Base-by-base conservation (phyloP, 1,140 invertebrate genomes). In the Acromyrmex charruanus region DNA sequence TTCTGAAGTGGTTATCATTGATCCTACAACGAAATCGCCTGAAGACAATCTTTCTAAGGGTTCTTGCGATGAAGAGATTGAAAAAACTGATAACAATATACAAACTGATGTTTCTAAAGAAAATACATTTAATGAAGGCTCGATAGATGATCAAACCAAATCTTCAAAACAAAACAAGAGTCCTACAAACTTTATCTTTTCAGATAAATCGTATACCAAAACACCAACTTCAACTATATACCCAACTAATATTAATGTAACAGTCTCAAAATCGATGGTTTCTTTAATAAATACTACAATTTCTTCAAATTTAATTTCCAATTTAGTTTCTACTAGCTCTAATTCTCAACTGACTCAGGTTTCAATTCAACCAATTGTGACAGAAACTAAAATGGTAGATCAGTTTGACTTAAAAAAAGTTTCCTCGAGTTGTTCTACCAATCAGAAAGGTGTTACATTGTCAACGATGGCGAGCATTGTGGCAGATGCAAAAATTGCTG, bases 1-100 rank as follows among this genome's bases (percentile, higher is more conserved):
- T 75, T 96, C 96, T 12, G 96, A 96, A 82, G 96, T 97, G 9
- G 96, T 97, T 0, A 96, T 97, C 3, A 96, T 97, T 0, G 96
- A 97, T 87, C 95, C 96, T 0, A 95, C 94, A 6, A 95, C 95
- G 0, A 96, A 96, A 86, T 96, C 96, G 0, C 96, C 96, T 0
- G 96, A 97, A 79, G 96, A 96, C 69, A 95, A 96, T 31, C 96
- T 96, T 59, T 95, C 96, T 0, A 97, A 97, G 7, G 96, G 96
- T 88, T 96, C 96, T 90, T 96, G 96, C 69, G 95, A 96, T 66
- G 96, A 97, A 94, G 96, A 75, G 95, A 95, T 81, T 93, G 95
- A 71, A 95, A 96, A 93, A 95, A 96, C 75, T 94, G 95, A 88
- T 74, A 91, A 9, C 91, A 95, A 72, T 95, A 89, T 77, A 59